Evolutionary conservation across 2,113 vertebrate species (phyloP).

Genomic region (Silurus asotus): DNA sequence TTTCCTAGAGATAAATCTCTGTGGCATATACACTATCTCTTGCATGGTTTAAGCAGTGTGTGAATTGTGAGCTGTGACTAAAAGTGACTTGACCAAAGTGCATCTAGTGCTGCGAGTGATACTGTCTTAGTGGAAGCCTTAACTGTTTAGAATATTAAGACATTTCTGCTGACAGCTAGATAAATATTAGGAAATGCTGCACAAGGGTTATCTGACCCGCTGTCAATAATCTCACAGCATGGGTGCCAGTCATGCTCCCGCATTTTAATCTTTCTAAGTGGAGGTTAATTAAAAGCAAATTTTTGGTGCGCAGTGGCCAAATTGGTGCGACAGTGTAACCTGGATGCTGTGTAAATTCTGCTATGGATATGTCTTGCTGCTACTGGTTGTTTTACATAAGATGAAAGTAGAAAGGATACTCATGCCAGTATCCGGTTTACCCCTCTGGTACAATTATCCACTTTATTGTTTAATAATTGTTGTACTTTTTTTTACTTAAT

Average conservation of each 20-base stretch:
- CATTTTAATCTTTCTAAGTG: conserved; percentile 33
- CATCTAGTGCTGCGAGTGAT: neutral
- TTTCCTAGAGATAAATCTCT: neutral
- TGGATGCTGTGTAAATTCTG: neutral
- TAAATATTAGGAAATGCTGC: conserved; percentile 16
- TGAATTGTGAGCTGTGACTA: neutral
- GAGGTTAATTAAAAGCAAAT: conserved; percentile 26
- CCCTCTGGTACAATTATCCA: conserved; percentile 36
- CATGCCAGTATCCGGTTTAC: conserved; percentile 30
- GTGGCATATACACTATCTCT: neutral
- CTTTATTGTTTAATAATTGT: conserved; percentile 44
- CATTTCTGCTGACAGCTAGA: conserved; percentile 14
- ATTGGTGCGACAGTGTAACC: conserved; percentile 2
- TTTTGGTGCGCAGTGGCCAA: conserved; percentile 3
- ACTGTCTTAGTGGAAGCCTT: neutral
- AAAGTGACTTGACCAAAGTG: neutral
- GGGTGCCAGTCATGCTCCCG: neutral
- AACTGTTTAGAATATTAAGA: neutral
- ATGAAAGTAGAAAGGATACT: conserved; percentile 22
- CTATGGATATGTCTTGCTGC: neutral
- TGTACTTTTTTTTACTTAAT: neutral
- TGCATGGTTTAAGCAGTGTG: neutral
- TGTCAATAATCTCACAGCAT: conserved; percentile 18
- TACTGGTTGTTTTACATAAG: neutral
- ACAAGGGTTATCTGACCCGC: conserved; percentile 25